Base-by-base conservation (phyloP, 2,113 vertebrate genomes). In the Apistogramma diplotaenia region DNA sequence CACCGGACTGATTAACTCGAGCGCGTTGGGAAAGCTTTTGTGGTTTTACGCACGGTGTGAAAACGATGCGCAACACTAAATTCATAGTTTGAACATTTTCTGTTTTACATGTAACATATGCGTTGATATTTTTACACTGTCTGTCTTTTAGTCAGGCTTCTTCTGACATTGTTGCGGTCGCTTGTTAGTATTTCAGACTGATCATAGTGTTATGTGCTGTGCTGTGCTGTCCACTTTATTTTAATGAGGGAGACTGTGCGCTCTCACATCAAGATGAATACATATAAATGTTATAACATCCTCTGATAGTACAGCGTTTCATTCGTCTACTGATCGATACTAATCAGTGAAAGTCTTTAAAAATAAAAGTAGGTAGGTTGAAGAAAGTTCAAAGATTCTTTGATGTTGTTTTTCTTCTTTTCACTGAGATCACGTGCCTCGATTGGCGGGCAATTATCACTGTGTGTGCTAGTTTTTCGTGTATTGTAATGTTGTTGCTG, bases 41-140 rank as follows among this genome's bases (percentile, higher is more conserved):
- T 46, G 56, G 59, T 55, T 82, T 78, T 78, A 81, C 62, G 51
- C 83, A 85, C 19, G 49, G n/a, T n/a, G n/a, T n/a, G n/a, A n/a
- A n/a, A n/a, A n/a, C n/a, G n/a, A n/a, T n/a, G n/a, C n/a, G n/a
- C 37, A 40, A 10, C 9, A 40, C 37, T 40, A 40, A 40, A 40
- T 11, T 40, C 37, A 35, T 40, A 40, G 8, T 16, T 46, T 46
- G 43, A 5, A 2, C 40, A 15, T 15, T 43, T 15, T 13, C 13
- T 15, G 3, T 15, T 43, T 15, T 15, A 16, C 2, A 15, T 15
- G 9, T 12, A 25, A 6, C 3, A 16, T 18, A 49, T n/a, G 43
- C 43, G 7, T 5, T 49, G 3, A 12, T 49, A 29, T 29, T 70
- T 49, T 8, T 67, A 8, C 37, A 12, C 21, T 18, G 37, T 18